These are phyloP conservation scores for Rhorus exstirpatorius DNA, from an alignment of 2,888 invertebrate genomes.

Conservation along the genomic window DNA sequence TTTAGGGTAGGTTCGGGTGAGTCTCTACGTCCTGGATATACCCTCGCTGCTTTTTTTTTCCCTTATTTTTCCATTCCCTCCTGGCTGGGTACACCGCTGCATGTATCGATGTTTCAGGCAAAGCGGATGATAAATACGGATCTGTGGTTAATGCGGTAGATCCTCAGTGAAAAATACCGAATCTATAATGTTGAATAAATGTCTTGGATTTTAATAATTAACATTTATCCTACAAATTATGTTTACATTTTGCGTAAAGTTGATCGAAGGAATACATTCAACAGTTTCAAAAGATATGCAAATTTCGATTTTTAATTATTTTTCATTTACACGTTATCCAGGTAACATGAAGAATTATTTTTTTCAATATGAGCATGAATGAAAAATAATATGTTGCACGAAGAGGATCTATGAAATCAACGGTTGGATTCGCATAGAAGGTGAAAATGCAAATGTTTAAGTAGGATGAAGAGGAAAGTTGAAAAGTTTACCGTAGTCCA, in stretches of 20 bases:
- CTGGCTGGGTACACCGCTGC: not conserved
- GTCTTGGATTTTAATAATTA: not conserved
- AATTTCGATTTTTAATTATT: too few species aligned
- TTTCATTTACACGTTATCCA: not conserved
- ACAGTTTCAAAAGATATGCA: too few species aligned
- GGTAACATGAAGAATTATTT: not conserved
- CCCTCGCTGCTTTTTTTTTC: conserved; percentile 13
- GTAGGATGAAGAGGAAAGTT: conserved; percentile 36
- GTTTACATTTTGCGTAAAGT: not conserved
- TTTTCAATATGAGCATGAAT: not conserved
- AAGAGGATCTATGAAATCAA: conserved; percentile 33
- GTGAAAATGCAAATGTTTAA: conserved; percentile 42
- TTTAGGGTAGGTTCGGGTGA: conserved; percentile 82
- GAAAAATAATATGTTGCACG: not conserved
- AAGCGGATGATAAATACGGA: conserved; percentile 3
- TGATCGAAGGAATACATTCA: too few species aligned
- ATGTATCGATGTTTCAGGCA: not conserved
- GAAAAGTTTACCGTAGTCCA: conserved; percentile 56
- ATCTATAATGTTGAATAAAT: not conserved
- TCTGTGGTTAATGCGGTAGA: not conserved
- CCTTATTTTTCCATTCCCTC: not conserved
- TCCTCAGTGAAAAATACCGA: not conserved
- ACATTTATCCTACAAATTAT: not conserved
- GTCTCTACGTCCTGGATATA: conserved; percentile 8
- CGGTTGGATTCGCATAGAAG: conserved; percentile 20